phyloP scores from a whole-genome alignment of 2,797 vertebrate species.

The Myotis myotis region DNA sequence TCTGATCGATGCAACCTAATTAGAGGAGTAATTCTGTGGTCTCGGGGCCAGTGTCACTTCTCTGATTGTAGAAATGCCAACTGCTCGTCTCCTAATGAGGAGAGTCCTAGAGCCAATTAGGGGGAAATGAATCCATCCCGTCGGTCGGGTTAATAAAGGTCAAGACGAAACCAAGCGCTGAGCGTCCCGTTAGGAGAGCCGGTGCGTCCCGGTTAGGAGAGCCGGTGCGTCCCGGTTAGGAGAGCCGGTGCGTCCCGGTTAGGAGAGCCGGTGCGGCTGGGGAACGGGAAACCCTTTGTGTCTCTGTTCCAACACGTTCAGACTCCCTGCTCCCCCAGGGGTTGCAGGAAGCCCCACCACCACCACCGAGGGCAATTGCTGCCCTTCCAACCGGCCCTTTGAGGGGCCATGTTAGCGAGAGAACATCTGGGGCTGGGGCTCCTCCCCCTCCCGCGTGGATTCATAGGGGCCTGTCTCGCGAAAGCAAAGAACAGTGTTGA shows the following conservation, averaged over 20 bases:
- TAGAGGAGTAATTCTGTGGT: conserved; percentile 76
- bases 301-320: not conserved
- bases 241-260: conserved; percentile 59
- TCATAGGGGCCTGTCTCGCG: conserved; percentile 38
- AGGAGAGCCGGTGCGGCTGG: not conserved
- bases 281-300: not conserved
- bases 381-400: not conserved
- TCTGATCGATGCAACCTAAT: conserved; percentile 80
- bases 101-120: conserved; percentile 80
- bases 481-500: not conserved
- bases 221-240: no score
- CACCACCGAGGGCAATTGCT: not conserved
- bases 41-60: conserved; percentile 76
- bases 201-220: no score
- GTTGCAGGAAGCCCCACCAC: not conserved
- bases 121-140: conserved; percentile 71
- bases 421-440: accelerated
- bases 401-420: accelerated
- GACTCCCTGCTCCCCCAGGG: not conserved
- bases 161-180: conserved; percentile 49
- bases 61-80: conserved; percentile 67
- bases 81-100: conserved; percentile 77
- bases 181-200: conserved; percentile 50
- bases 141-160: conserved; percentile 75
- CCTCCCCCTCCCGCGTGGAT: accelerated